Evolutionary conservation across 2,797 vertebrate species (phyloP).

Genomic region (Rousettus madagascariensis): DNA sequence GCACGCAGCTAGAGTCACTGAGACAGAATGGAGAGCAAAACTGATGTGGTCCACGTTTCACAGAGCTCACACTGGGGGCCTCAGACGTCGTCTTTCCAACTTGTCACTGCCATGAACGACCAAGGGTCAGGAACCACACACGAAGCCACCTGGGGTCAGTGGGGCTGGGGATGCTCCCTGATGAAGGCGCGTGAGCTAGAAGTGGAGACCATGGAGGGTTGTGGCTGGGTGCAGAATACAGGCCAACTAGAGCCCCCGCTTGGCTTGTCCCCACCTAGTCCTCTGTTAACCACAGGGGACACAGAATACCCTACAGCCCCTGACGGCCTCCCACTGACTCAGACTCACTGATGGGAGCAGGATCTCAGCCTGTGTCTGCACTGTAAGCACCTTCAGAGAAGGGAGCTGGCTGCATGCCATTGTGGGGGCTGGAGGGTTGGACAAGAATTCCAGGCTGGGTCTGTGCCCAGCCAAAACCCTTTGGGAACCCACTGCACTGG

Average conservation of each 20-base stretch:
- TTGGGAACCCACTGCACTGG: not conserved
- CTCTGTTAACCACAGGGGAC: not conserved
- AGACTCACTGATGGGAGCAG: not conserved
- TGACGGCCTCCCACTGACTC: accelerated
- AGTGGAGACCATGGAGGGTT: not conserved
- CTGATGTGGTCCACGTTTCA: accelerated
- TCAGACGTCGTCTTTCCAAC: not conserved
- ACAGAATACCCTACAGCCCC: not conserved
- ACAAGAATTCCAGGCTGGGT: not conserved
- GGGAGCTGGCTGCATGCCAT: not conserved
- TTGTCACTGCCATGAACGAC: accelerated
- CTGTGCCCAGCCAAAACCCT: not conserved
- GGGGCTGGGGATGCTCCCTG: not conserved
- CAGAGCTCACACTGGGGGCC: not conserved
- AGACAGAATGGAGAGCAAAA: not conserved
- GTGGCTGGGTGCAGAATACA: not conserved
- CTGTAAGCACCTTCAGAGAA: not conserved
- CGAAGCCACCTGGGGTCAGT: not conserved
- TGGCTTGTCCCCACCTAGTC: not conserved
- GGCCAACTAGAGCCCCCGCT: not conserved
- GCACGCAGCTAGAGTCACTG: not conserved
- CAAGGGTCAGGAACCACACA: not conserved
- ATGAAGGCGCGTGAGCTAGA: not conserved
- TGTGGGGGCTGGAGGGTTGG: not conserved
- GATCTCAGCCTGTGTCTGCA: not conserved